Evolutionary conservation across 2,888 invertebrate genomes (phyloP).

Genomic region (Sylvicola cinctus): DNA sequence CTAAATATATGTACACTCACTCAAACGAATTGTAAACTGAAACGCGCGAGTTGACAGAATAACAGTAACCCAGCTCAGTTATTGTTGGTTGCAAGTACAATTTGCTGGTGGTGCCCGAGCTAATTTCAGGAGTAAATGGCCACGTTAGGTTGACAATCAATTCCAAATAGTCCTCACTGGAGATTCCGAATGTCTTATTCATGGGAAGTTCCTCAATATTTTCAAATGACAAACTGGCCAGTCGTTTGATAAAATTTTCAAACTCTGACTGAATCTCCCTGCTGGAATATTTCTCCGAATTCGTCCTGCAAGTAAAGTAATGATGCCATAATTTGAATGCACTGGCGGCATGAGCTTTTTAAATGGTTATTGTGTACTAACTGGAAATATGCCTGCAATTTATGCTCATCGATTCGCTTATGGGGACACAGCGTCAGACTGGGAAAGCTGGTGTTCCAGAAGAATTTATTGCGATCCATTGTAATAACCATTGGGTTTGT

Average conservation of each 20-base stretch:
- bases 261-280: conserved; percentile 30
- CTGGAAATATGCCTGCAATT: conserved; percentile 32
- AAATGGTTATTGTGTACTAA: conserved; percentile 19
- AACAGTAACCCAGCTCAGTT: conserved; percentile 50
- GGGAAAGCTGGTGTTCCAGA: conserved; percentile 53
- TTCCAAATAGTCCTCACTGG: conserved; percentile 34
- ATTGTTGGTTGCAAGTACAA: conserved; percentile 35
- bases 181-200: conserved; percentile 28
- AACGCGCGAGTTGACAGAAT: conserved; percentile 42
- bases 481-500: conserved; percentile 51
- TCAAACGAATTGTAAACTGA: conserved; percentile 27
- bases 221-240: conserved; percentile 36
- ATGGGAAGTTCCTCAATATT: conserved; percentile 34
- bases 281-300: conserved; percentile 17
- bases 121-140: conserved; percentile 31
- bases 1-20: conserved; percentile 12
- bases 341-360: neutral
- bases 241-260: conserved; percentile 30
- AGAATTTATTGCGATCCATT: conserved; percentile 49
- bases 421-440: conserved; percentile 43
- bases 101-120: conserved; percentile 31
- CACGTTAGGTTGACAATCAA: conserved; percentile 31
- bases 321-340: conserved; percentile 9
- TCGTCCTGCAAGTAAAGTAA: conserved; percentile 9
- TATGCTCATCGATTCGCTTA: conserved; percentile 30